These are phyloP conservation scores for Diadegma fenestrale DNA, from an alignment of 2,888 invertebrate genomes.

Conservation along the genomic window DNA sequence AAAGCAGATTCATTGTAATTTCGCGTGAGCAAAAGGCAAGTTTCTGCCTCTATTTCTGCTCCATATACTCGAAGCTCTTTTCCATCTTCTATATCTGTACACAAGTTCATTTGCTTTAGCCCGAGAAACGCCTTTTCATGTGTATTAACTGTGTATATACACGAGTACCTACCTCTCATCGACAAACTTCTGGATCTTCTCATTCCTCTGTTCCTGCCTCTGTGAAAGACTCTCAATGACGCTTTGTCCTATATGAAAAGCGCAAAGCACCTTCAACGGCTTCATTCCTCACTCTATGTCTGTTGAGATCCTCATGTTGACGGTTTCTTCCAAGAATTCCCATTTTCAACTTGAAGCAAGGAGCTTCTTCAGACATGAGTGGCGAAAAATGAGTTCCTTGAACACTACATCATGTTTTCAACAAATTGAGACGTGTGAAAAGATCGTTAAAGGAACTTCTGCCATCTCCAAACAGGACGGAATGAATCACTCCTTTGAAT, in stretches of 20 bases:
- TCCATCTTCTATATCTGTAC: conserved; percentile 1
- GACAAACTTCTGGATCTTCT: conserved; percentile 49
- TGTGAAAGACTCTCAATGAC: conserved; percentile 49
- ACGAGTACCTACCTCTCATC: conserved; percentile 43
- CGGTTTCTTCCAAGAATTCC: conserved; percentile 18
- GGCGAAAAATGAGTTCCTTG: conserved; percentile 8
- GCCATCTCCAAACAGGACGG: background rate
- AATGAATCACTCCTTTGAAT: background rate
- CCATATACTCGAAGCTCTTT: conserved; percentile 8
- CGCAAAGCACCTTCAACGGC: conserved; percentile 36
- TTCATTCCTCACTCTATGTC: conserved; percentile 6
- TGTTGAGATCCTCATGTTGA: background rate
- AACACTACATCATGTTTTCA: conserved; percentile 20
- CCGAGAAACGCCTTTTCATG: conserved; percentile 6
- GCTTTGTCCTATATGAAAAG: conserved; percentile 51
- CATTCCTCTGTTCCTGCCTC: conserved; percentile 17
- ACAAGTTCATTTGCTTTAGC: conserved; percentile 18
- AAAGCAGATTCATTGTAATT: conserved; percentile 32
- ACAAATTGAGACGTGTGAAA: conserved; percentile 37
- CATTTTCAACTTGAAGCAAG: conserved; percentile 24
- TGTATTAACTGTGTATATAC: conserved; percentile 13
- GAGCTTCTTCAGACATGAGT: background rate
- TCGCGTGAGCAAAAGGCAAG: conserved; percentile 10
- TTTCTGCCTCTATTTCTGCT: conserved; percentile 20
- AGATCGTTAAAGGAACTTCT: conserved; percentile 24